Conservation (phyloP, 2,888 invertebrate genomes). For the Leptinotarsa juncta region DNA sequence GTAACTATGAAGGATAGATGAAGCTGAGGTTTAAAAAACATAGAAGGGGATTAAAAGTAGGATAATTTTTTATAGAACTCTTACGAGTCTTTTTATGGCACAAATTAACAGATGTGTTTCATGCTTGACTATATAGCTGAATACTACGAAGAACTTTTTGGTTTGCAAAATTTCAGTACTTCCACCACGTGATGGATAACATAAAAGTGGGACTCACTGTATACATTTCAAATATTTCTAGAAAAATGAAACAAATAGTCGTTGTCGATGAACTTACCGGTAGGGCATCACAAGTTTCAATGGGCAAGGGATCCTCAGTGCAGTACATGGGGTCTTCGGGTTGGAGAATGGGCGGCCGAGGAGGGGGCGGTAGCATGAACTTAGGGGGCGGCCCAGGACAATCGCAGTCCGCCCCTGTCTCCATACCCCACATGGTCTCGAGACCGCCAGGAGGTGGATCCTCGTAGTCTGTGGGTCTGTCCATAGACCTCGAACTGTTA, state of each 20-base stretch:
- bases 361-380: conserved; percentile 80
- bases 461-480: conserved; percentile 61
- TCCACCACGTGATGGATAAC: too few species aligned
- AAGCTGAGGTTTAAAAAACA: too few species aligned
- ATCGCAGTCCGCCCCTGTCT: conserved; percentile 80
- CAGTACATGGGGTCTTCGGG: conserved; percentile 75
- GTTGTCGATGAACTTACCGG: conserved; percentile 72
- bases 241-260: neutral
- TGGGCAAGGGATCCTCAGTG: conserved; percentile 76
- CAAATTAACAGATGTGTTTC: too few species aligned
- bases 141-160: too few species aligned
- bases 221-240: too few species aligned
- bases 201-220: too few species aligned
- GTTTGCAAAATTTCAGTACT: too few species aligned
- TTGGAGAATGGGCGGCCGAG: conserved; percentile 78
- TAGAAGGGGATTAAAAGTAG: too few species aligned
- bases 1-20: too few species aligned
- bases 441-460: conserved; percentile 57
- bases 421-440: conserved; percentile 76
- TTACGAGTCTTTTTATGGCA: too few species aligned
- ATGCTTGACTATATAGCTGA: too few species aligned
- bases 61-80: too few species aligned
- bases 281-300: conserved; percentile 82
- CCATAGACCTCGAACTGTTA: conserved; percentile 60
- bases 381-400: conserved; percentile 82